Evolutionary conservation across 30 jellyfish, hydroid and myxozoan species (phyloP), one percentile per base, ranked within the genome.

Genomic region (Chironex yamaguchii): DNA sequence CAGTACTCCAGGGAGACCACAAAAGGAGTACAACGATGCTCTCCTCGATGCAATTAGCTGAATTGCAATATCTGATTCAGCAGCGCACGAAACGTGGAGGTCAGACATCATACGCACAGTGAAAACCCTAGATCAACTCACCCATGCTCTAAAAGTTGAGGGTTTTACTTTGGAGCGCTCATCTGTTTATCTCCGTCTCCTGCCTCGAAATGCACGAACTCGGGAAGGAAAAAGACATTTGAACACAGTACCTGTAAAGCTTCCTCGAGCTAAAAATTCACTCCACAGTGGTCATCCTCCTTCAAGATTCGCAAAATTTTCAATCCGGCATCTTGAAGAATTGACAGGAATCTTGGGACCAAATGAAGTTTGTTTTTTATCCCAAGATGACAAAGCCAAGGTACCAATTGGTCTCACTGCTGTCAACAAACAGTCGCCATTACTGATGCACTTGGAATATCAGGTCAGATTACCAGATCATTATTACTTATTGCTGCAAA

Each of bases 401-500:
- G 92, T 69, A 52, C 92, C 0, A 64, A 81, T 81, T 26, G 93
- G 92, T 49, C 22, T 81, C 86, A 81, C 92, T 33, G 91, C 92
- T 69, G 86, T 31, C 62, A 70, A 68, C 74, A 69, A 81, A 32
- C 92, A 81, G 49, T 33, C 92, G 4, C 92, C 85, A 29, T 35
- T 81, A 48, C 92, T 81, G 28, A 66, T 67, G 92, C 81, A 69
- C 70, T 24, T 79, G 88, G 90, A 79, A 79, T 79, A 79, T 62
- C 89, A 79, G 63, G 88, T 79, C n/a, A 58, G 54, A 25, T 75
- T 75, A 75, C 87, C 87, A 20, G 87, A 74, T 49, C 53, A 74
- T 74, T 88, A 79, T 79, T 79, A 24, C 70, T 63, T 1, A 89
- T 79, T 28, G 90, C 88, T 49, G 29, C 90, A 33, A 62, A 63